A percentile compares a stretch with the other conserved stretches of the same genome.
phyloP scores from a whole-genome alignment of 1,140 invertebrate species.

The Chionoecetes opilio region DNA sequence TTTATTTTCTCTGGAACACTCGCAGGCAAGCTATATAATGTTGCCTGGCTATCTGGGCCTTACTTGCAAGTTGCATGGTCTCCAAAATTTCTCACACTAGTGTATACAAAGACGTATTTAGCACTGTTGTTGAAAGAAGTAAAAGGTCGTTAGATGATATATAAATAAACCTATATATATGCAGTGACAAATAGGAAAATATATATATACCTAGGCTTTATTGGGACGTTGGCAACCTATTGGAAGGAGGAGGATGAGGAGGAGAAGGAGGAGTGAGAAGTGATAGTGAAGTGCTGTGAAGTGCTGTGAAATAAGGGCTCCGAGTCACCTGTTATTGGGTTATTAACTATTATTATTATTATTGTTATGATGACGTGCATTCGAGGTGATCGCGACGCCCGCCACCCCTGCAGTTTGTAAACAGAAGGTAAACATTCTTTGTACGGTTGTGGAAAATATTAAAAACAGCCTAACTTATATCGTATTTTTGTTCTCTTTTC shows the following conservation, averaged over 20 bases:
- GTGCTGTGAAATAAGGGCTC: no score
- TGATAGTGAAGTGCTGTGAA: neutral
- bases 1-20: neutral
- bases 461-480: neutral
- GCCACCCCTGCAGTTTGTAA: neutral
- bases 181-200: neutral
- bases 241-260: neutral
- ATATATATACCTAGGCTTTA: neutral
- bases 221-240: neutral
- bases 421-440: constrained; percentile 17
- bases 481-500: neutral
- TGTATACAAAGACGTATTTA: no score
- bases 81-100: no score
- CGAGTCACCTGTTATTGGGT: no score
- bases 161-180: neutral
- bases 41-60: no score
- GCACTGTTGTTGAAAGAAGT: neutral
- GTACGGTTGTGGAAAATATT: neutral
- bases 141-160: neutral
- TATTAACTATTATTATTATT: no score
- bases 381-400: neutral
- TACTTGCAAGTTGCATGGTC: no score
- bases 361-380: no score
- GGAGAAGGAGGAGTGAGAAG: neutral
- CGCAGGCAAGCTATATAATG: no score